Evolutionary conservation across 2,797 vertebrate species (phyloP).

Genomic region (Ctenopoma multispine): DNA sequence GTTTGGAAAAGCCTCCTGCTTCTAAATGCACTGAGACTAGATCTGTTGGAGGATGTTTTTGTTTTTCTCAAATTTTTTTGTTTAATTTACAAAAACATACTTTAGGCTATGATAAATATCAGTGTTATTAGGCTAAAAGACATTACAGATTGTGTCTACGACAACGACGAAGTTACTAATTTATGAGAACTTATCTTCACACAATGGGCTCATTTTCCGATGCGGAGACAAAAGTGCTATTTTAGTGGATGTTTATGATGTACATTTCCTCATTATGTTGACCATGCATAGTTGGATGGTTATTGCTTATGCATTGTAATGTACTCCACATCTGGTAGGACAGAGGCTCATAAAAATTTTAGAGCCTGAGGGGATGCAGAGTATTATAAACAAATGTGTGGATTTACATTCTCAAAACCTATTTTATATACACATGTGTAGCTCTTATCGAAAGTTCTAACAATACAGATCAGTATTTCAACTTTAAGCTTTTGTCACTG

Average conservation of each 20-base stretch:
- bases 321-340: slow-evolving; percentile 5
- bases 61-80: slow-evolving; percentile 5
- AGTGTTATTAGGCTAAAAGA: not conserved
- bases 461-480: slow-evolving; percentile 7
- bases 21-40: not conserved
- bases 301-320: slow-evolving; percentile 10
- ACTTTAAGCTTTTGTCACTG: not conserved
- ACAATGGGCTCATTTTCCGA: not conserved
- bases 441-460: not conserved
- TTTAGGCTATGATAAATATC: not conserved
- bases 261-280: slow-evolving; percentile 1
- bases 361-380: slow-evolving; percentile 2
- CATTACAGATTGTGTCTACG: not conserved
- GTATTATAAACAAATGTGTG: slow-evolving; percentile 26
- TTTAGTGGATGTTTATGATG: slow-evolving; percentile 3
- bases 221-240: not conserved
- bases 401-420: slow-evolving; percentile 7
- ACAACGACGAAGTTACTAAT: not conserved
- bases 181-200: not conserved
- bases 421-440: slow-evolving; percentile 8
- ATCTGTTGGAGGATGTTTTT: slow-evolving; percentile 22
- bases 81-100: not conserved
- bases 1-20: too few relatives aligned
- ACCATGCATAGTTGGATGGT: not conserved
- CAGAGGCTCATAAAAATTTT: slow-evolving; percentile 17